Conservation (phyloP, 2,797 vertebrate species). For the Aphelocoma californica region DNA sequence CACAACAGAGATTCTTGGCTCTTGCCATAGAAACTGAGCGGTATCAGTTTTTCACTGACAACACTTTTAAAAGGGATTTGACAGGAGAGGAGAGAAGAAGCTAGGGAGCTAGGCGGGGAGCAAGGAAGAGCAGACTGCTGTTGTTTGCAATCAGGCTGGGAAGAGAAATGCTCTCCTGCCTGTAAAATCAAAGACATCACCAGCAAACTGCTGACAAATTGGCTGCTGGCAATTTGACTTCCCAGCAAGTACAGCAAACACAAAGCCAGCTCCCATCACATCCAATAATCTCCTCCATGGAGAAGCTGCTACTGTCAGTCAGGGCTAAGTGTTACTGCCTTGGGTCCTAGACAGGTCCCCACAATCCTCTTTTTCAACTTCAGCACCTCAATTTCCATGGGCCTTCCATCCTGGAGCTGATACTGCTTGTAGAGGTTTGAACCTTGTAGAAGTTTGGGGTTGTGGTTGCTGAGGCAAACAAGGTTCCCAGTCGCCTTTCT, state of each 20-base stretch:
- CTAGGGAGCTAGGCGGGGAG: not conserved
- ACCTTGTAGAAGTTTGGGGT: not conserved
- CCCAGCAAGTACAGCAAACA: not conserved
- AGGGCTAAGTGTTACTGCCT: not conserved
- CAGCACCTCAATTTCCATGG: not conserved
- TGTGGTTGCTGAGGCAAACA: not conserved
- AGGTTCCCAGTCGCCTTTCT: not conserved
- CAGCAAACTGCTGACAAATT: constrained; percentile 26
- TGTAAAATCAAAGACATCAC: constrained; percentile 42
- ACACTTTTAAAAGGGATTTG: not conserved
- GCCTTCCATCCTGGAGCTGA: not conserved
- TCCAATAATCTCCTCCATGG: not conserved
- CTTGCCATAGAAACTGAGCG: not conserved
- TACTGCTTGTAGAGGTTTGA: not conserved
- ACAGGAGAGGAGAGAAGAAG: not conserved
- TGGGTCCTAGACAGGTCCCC: not conserved
- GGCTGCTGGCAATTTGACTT: constrained; percentile 21
- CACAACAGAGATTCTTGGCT: not conserved
- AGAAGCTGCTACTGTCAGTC: not conserved
- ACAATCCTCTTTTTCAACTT: not conserved
- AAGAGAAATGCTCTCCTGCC: constrained; percentile 6
- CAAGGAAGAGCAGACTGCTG: not conserved
- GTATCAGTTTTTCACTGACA: not conserved
- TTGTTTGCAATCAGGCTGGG: constrained; percentile 34
- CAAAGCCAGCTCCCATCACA: not conserved